A percentile compares a stretch with the other conserved stretches of the same genome.
These are phyloP conservation scores for Hemitrygon akajei DNA, from an alignment of 2,797 vertebrate genomes.

Conservation along the genomic window DNA sequence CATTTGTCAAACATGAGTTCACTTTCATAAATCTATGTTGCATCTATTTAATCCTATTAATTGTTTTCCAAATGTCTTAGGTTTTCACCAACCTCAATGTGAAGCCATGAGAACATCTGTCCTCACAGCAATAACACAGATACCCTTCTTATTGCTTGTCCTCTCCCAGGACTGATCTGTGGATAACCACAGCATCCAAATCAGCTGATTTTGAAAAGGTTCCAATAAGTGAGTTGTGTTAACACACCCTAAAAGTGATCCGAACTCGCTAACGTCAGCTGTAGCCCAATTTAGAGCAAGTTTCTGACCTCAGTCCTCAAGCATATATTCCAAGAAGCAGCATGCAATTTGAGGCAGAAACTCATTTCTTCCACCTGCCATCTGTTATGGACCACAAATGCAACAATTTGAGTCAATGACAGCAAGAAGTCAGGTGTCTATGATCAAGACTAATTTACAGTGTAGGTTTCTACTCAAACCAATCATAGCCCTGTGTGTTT, in stretches of 20 bases:
- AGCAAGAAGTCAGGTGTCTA: slow-evolving; percentile 14
- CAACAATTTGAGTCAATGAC: background rate
- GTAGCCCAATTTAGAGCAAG: background rate
- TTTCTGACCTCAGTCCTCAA: background rate
- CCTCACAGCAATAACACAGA: background rate
- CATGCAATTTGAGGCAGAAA: background rate
- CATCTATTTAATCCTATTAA: too few species aligned
- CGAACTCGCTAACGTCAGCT: background rate
- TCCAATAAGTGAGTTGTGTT: background rate
- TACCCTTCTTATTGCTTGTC: background rate
- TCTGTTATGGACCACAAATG: background rate
- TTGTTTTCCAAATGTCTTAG: too few species aligned
- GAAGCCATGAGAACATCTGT: background rate
- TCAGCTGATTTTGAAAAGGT: background rate
- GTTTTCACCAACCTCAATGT: background rate
- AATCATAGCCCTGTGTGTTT: slow-evolving; percentile 9
- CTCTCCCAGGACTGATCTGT: background rate
- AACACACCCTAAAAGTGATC: background rate
- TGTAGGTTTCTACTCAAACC: background rate
- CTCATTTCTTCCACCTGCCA: background rate
- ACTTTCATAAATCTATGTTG: too few species aligned
- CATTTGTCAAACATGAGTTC: too few species aligned
- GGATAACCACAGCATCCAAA: background rate
- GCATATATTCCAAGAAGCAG: background rate
- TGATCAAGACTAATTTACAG: slow-evolving; percentile 9